Conservation (phyloP, 1,140 invertebrate genomes). For the Drosophila ogumai region DNA sequence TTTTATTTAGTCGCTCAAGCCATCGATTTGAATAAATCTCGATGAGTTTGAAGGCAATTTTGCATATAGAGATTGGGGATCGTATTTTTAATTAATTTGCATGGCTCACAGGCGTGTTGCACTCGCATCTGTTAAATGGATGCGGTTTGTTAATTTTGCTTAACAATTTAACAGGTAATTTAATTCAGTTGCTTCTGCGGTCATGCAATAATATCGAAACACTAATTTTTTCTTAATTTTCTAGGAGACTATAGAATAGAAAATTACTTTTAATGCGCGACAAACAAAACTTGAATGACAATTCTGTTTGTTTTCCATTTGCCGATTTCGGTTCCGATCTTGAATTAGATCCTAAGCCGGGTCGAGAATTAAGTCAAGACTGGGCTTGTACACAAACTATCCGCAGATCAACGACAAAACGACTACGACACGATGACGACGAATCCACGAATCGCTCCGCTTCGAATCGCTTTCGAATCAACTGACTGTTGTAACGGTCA, state of each 20-base stretch:
- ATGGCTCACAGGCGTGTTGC: slow-evolving; percentile 43
- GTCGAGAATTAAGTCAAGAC: slow-evolving; percentile 35
- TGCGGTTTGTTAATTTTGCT: slow-evolving; percentile 59
- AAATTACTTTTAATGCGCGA: slow-evolving; percentile 40
- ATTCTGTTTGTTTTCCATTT: slow-evolving; percentile 65
- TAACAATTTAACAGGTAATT: slow-evolving; percentile 73
- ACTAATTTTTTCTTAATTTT: slow-evolving; percentile 41
- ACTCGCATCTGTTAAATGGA: slow-evolving; percentile 33
- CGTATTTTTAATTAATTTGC: slow-evolving; percentile 66
- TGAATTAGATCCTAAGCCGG: slow-evolving; percentile 19
- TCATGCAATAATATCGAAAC: slow-evolving; percentile 37
- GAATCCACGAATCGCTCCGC: slow-evolving; percentile 54
- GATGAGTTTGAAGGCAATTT: slow-evolving; percentile 18
- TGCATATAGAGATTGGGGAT: slow-evolving; percentile 14
- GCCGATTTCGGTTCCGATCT: slow-evolving; percentile 25
- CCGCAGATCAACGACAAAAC: slow-evolving; percentile 55
- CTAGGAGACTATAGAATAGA: slow-evolving; percentile 3
- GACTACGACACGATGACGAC: slow-evolving; percentile 55
- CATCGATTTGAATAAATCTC: slow-evolving; percentile 37
- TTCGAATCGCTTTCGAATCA: slow-evolving; percentile 45
- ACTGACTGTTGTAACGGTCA: slow-evolving; percentile 76
- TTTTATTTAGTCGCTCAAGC: slow-evolving; percentile 34
- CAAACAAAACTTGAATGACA: slow-evolving; percentile 59
- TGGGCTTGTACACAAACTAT: slow-evolving; percentile 50
- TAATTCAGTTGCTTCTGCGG: slow-evolving; percentile 37